Evolutionary conservation across 2,113 vertebrate genomes (phyloP).

Genomic region (Elanus axillaris): DNA sequence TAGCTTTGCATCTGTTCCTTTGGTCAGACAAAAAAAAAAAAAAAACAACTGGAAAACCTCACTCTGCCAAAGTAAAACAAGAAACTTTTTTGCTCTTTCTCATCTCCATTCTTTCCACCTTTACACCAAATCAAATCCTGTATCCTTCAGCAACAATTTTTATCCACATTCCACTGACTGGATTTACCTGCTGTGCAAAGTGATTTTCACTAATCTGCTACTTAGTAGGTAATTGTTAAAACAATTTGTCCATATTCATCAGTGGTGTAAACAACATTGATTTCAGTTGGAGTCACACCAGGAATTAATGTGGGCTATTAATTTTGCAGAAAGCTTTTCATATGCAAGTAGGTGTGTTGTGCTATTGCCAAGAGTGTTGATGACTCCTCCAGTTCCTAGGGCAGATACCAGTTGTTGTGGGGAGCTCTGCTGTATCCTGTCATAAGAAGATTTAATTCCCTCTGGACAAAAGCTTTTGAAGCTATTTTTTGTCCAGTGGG

Average conservation of each 20-base stretch:
- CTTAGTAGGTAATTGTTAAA: not conserved
- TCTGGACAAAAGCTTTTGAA: not conserved
- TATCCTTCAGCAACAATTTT: not conserved
- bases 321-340: not conserved
- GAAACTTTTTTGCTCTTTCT: not conserved
- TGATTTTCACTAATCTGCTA: not conserved
- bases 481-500: not conserved
- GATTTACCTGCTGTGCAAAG: not conserved
- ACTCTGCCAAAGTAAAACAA: not conserved
- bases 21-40: not conserved
- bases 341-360: not conserved
- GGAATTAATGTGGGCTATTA: not conserved
- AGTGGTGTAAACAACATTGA: not conserved
- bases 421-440: not conserved
- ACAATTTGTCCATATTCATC: not conserved
- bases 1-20: not conserved
- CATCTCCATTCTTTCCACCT: not conserved
- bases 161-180: not conserved
- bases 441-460: not conserved
- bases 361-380: not conserved
- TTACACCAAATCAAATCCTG: not conserved
- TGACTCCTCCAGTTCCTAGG: not conserved
- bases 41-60: not conserved
- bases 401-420: not conserved
- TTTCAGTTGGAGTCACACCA: not conserved